Evolutionary conservation across 2,113 vertebrate species (phyloP).

Genomic region (Egretta garzetta): DNA sequence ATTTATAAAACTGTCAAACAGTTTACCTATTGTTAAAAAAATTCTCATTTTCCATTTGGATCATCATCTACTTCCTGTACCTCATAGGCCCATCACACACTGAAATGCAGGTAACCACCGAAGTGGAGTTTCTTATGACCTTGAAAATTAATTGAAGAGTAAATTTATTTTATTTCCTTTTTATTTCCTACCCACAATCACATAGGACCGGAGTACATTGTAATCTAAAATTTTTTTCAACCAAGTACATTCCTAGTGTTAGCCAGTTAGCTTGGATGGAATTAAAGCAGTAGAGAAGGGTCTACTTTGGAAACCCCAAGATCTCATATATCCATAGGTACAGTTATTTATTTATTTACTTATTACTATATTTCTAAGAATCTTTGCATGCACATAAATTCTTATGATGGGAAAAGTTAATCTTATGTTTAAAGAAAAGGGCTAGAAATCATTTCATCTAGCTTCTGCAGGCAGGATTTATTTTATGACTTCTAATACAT

Average conservation of each 20-base stretch:
- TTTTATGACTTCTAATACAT: not conserved
- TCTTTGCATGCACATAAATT: not conserved
- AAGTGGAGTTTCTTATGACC: not conserved
- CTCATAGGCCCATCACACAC: not conserved
- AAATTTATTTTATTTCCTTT: not conserved
- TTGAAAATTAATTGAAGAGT: not conserved
- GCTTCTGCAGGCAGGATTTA: not conserved
- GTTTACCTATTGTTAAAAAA: not conserved
- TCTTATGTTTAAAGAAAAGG: not conserved
- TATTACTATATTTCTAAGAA: not conserved
- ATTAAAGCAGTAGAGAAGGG: not conserved
- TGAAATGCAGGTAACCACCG: not conserved
- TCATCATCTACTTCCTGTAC: not conserved
- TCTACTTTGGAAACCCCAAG: not conserved
- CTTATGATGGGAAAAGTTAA: not conserved
- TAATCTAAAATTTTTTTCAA: not conserved
- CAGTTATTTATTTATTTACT: not conserved
- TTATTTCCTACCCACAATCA: not conserved
- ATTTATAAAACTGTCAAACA: too few relatives aligned
- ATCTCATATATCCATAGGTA: not conserved
- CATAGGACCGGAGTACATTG: rapidly evolving
- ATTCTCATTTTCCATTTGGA: not conserved
- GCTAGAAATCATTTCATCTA: not conserved
- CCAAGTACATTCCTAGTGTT: rapidly evolving
- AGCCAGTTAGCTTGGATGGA: not conserved